These are phyloP conservation scores for Sardinella longiceps DNA, from an alignment of 2,797 vertebrate species.

Conservation along the genomic window DNA sequence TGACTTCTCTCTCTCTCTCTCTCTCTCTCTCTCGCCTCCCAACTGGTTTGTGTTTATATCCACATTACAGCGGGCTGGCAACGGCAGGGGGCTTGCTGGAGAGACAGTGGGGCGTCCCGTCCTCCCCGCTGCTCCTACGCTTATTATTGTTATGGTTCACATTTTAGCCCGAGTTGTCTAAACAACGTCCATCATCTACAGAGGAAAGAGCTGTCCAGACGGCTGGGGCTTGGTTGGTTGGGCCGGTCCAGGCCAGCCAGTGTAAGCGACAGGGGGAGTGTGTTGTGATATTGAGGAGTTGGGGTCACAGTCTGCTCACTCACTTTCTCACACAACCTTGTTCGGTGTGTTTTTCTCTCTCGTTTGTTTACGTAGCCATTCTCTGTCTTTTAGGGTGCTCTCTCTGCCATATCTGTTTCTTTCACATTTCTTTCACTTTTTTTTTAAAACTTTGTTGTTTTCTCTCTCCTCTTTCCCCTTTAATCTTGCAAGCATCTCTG, in stretches of 20 bases:
- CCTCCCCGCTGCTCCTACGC: neutral
- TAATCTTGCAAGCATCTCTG: neutral
- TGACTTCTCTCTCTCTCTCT: neutral
- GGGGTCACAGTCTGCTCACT: neutral
- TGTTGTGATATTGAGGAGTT: slow-evolving; percentile 1
- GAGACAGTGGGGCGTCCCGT: neutral
- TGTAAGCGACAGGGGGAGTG: too few species aligned
- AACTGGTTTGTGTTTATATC: slow-evolving; percentile 32
- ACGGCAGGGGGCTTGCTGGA: neutral
- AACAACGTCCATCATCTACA: slow-evolving; percentile 23
- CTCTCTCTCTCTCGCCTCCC: slow-evolving; percentile 9
- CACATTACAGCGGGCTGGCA: slow-evolving; percentile 17
- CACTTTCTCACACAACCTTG: neutral
- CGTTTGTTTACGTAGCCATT: neutral
- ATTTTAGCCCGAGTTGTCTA: slow-evolving; percentile 26
- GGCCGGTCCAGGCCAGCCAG: too few species aligned
- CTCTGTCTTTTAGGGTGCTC: neutral
- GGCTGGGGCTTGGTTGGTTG: too few species aligned
- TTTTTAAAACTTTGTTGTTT: neutral
- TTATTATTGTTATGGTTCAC: slow-evolving; percentile 33
- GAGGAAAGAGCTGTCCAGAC: slow-evolving; percentile 12
- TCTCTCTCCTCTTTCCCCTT: neutral
- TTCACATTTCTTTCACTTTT: neutral
- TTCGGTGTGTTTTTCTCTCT: neutral
- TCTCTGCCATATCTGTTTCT: neutral